Evolutionary conservation across 2,888 invertebrate species (phyloP), one percentile per base, ranked within the genome.

Genomic region (Stenolophus ochropezus): DNA sequence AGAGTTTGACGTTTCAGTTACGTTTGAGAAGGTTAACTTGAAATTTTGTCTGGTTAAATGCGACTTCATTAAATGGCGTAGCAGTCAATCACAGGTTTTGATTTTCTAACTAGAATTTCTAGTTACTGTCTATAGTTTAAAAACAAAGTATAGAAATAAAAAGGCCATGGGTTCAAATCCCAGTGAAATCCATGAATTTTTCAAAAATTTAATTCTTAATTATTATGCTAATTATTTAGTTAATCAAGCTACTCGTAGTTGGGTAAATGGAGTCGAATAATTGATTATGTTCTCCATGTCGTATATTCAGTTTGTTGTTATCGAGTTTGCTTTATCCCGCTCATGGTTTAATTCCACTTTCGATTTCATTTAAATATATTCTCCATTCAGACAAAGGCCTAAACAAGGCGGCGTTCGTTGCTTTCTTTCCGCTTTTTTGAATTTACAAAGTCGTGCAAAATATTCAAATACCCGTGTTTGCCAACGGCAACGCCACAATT

Each of bases 401-500:
- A 69, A 33, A 69, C 14, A 25, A n/a, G 8, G 14, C 25, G 20
- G n/a, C 65, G 23, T 21, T 42, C 69, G 42, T 69, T 65, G 14
- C 18, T 42, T 69, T 21, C 42, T 61, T 25, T 6, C 33, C 18
- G 14, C 18, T 33, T 69, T 69, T 69, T 69, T 69, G 27, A 69
- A 69, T 69, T 73, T 21, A 73, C 73, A 51, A 73, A 73, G 73
- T 73, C 69, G 8, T 42, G 42, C 14, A 20, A 73, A 73, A 73
- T 73, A 73, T 73, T 73, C 73, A 73, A 73, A 73, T 73, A 21
- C 49, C 21, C 73, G 27, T 71, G 47, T 71, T 73, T 73, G 73
- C 73, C 49, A 14, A 11, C 49, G 49, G 73, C 51, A 49, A 21
- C 42, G 18, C 49, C 49, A 73, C 73, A 73, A 73, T 73, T 73